Evolutionary conservation across 2,797 vertebrate species (phyloP).

Genomic region (Pipistrellus kuhlii): DNA sequence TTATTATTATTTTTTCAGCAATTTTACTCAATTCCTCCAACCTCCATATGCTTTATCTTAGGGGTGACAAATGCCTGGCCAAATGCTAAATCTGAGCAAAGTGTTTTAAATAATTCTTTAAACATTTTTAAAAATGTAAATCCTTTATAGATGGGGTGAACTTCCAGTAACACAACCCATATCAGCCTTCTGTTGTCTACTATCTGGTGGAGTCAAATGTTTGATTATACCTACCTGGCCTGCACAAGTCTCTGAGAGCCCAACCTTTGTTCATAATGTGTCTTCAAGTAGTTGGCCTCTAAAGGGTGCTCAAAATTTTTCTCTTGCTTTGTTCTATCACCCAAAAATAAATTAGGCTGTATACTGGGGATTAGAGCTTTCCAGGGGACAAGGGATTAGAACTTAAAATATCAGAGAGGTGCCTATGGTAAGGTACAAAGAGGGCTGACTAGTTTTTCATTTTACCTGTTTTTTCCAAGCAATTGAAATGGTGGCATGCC

Average conservation of each 20-base stretch:
- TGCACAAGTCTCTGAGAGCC: background rate
- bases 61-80: background rate
- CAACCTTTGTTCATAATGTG: background rate
- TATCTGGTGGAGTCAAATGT: background rate
- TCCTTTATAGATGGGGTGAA: background rate
- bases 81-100: background rate
- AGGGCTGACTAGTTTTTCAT: background rate
- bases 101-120: constrained; percentile 24
- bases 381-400: background rate
- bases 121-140: background rate
- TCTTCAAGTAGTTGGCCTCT: background rate
- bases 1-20: background rate
- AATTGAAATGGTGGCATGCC: background rate
- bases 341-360: background rate
- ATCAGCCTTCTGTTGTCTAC: background rate
- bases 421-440: background rate
- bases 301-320: background rate
- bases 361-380: background rate
- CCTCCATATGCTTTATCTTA: background rate
- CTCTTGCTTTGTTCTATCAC: background rate
- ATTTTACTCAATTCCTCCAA: background rate
- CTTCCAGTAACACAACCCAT: background rate
- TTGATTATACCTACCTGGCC: background rate
- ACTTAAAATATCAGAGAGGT: background rate
- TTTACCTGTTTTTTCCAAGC: background rate